Evolutionary conservation across 2,888 invertebrate genomes (phyloP), one percentile per base, ranked within the genome.

Genomic region (Cyclophora punctaria): DNA sequence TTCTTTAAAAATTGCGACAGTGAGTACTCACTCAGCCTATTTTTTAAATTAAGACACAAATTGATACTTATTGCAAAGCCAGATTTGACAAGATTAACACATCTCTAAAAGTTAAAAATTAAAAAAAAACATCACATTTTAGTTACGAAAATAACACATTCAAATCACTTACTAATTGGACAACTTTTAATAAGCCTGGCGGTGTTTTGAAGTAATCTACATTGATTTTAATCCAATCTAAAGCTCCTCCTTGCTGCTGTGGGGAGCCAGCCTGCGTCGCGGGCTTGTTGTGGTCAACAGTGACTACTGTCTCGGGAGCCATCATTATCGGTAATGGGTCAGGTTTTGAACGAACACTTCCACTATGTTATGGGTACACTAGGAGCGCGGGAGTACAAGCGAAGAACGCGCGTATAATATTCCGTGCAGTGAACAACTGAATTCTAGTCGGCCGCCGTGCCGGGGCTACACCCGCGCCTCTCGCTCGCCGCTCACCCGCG

Each of bases 221-320:
- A 85, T 96, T 95, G 70, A 95, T 84, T 83, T 91, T 92, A 69
- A 95, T 90, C 92, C 94, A 94, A 60, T 91, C 89, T 60, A 95
- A 73, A 52, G 89, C 71, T 53, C 82, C 89, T 59, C 90, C 89
- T 67, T 91, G 90, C 63, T 80, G 85, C 70, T 85, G 78, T 57
- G 89, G 76, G 60, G 84, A 75, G 57, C 89, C 88, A 7, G 59
- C 61, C 51, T 61, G 61, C 58, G 73, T 71, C 51, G 76, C 69
- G 51, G 84, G 77, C 67, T 84, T 92, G 87, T 87, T 92, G 76
- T 92, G 92, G 75, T 94, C 93, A 80, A 94, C 92, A 69, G 92
- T 94, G 70, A 95, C 93, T 73, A 94, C 94, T 71, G 94, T 94
- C 90, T 95, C 95, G 78, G 94, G 93, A 92, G 95, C 95, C 93